Evolutionary conservation across 2,113 vertebrate species (phyloP).

Genomic region (Colinus virginianus): DNA sequence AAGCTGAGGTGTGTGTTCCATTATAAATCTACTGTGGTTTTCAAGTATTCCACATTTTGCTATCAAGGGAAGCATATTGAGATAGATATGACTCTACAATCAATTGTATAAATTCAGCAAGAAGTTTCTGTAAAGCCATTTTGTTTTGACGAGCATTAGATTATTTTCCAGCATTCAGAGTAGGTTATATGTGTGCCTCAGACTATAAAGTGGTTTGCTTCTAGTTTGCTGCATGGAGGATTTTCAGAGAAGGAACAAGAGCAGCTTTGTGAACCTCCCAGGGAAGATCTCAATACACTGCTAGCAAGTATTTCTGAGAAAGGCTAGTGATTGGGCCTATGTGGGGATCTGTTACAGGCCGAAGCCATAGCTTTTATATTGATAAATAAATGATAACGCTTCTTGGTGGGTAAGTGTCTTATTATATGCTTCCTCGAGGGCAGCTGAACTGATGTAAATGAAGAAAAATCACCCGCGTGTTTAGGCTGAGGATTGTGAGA

Average conservation of each 20-base stretch:
- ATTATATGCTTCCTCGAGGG: background rate
- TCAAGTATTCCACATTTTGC: background rate
- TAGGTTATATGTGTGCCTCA: background rate
- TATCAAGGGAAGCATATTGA: background rate
- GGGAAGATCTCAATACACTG: background rate
- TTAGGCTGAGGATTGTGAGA: background rate
- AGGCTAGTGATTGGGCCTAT: background rate
- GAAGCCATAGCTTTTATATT: background rate
- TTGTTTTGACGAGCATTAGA: background rate
- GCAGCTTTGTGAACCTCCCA: background rate
- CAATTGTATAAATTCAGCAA: background rate
- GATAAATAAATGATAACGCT: background rate
- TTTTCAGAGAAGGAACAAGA: background rate
- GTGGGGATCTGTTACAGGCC: background rate
- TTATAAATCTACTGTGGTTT: background rate
- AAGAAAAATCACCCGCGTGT: background rate
- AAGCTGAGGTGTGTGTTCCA: rapidly evolving
- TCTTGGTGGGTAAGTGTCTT: background rate
- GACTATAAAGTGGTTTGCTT: background rate
- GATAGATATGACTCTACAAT: background rate
- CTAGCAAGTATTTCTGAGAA: background rate
- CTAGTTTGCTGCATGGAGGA: background rate
- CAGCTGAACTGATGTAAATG: slow-evolving; percentile 11
- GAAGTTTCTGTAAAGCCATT: background rate
- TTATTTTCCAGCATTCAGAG: background rate